Conservation (phyloP, 2,888 invertebrate genomes). For the Athrips mouffetella region DNA sequence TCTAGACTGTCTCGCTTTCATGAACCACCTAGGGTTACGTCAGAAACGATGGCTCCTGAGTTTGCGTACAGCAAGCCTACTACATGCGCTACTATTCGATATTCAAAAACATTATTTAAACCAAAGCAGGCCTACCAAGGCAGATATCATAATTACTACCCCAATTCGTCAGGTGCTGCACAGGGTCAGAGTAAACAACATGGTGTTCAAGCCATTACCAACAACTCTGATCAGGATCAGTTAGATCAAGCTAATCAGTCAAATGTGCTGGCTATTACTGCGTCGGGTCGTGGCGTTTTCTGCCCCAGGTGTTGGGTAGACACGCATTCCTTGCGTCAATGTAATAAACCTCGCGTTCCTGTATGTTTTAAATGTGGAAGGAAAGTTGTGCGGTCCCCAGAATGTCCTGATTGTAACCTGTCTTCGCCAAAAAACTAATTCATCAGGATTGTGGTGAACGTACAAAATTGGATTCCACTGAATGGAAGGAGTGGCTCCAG, state of each 20-base stretch:
- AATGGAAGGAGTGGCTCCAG: not conserved
- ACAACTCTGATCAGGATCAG: no score
- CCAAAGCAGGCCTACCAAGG: not conserved
- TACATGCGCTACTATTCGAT: not conserved
- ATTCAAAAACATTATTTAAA: not conserved
- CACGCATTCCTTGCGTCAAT: constrained; percentile 4
- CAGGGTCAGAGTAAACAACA: no score
- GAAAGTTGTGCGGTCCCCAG: constrained; percentile 3
- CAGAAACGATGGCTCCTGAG: constrained; percentile 19
- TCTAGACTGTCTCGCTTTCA: constrained; percentile 9
- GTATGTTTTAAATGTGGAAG: constrained; percentile 12
- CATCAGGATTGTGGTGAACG: not conserved
- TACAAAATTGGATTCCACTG: not conserved
- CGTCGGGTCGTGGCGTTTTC: no score
- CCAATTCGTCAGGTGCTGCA: no score
- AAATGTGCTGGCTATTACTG: no score
- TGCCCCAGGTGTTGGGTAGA: constrained; percentile 4
- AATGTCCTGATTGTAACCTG: constrained; percentile 8
- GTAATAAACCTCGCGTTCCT: not conserved
- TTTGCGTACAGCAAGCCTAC: constrained; percentile 8
- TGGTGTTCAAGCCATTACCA: no score
- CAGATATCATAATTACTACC: not conserved
- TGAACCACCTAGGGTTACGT: no score
- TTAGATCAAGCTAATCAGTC: no score
- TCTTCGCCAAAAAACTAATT: constrained; percentile 6